Conservation (phyloP, 2,888 invertebrate species). For the Drosophila greeni region DNA sequence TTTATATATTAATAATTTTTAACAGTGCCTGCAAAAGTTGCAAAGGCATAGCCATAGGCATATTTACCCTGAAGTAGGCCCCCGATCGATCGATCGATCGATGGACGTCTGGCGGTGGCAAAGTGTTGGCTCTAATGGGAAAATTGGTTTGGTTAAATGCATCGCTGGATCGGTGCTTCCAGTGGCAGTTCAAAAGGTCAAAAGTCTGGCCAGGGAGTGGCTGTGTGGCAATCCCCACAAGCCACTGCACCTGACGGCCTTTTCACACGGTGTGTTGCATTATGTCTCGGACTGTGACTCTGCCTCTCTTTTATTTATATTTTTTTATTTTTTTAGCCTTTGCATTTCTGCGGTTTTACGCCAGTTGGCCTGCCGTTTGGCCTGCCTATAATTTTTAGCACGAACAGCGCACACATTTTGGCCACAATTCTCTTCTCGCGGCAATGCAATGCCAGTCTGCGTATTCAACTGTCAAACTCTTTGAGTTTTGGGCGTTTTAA, state of each 20-base stretch:
- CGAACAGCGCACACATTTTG: constrained; percentile 37
- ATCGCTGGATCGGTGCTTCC: constrained; percentile 40
- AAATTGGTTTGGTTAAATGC: constrained; percentile 69
- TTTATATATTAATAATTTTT: too few relatives aligned
- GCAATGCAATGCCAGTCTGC: constrained; percentile 28
- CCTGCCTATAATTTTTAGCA: constrained; percentile 64
- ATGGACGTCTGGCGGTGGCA: constrained; percentile 38
- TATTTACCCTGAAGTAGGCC: constrained; percentile 1
- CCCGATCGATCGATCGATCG: constrained; percentile 41
- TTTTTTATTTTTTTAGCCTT: neutral
- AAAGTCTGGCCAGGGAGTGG: constrained; percentile 16
- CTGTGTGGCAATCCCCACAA: constrained; percentile 27
- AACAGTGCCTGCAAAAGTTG: constrained; percentile 1
- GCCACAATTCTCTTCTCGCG: constrained; percentile 8
- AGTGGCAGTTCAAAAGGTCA: constrained; percentile 19
- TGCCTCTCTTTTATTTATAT: neutral
- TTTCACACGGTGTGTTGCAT: constrained; percentile 55
- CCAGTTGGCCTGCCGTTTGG: constrained; percentile 72
- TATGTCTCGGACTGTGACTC: neutral
- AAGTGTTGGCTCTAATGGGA: constrained; percentile 70
- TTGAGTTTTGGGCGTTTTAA: constrained; percentile 57
- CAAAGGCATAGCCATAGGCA: constrained; percentile 11
- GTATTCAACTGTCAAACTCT: constrained; percentile 48
- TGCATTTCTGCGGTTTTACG: constrained; percentile 55
- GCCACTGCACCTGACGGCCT: constrained; percentile 59